Evolutionary conservation across 2,888 invertebrate genomes (phyloP), one percentile per base, ranked within the genome.

Genomic region (Cephus pygmeus): DNA sequence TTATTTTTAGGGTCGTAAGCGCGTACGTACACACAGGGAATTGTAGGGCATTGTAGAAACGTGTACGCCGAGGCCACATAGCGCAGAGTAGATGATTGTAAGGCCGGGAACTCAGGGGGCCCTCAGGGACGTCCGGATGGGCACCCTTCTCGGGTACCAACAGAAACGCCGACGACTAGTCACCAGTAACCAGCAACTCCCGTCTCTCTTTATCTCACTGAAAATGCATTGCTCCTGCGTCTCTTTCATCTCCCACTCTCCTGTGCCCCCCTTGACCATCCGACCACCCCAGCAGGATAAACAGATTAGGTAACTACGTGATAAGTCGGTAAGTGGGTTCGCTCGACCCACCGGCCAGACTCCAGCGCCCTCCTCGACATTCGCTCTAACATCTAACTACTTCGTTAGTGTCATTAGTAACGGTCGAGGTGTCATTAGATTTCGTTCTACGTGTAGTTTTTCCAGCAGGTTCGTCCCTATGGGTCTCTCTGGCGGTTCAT

Each of bases 281-380:
- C n/a, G 83, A 75, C 76, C 79, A 86, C 84, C 84, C 87, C 86
- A 87, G 87, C 87, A 89, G 90, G 91, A 91, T 91, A 91, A 91
- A 91, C 91, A 91, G 91, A 91, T 91, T 91, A 91, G 90, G 91
- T 91, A 91, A 91, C 91, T 91, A 91, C 91, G 91, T 91, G 91
- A 91, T 91, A 91, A 91, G 91, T 91, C 91, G 90, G 91, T 91
- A 91, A 91, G 91, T 91, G 91, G 91, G 90, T 91, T 91, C 91
- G 86, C 88, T 89, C 89, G 89, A 87, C 86, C 87, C 88, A 85
- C 84, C 85, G 87, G 87, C 88, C 84, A 83, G 82, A 81, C 75
- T 73, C 76, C 73, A 69, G 78, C 80, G 81, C 85, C 76, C 74
- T 73, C 73, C 77, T 76, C 88, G 86, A 86, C 87, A 85, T 88